Evolutionary conservation across 35 echinoderm and acorn worm species (phyloP).

Genomic region (Ophioderma brevispina): DNA sequence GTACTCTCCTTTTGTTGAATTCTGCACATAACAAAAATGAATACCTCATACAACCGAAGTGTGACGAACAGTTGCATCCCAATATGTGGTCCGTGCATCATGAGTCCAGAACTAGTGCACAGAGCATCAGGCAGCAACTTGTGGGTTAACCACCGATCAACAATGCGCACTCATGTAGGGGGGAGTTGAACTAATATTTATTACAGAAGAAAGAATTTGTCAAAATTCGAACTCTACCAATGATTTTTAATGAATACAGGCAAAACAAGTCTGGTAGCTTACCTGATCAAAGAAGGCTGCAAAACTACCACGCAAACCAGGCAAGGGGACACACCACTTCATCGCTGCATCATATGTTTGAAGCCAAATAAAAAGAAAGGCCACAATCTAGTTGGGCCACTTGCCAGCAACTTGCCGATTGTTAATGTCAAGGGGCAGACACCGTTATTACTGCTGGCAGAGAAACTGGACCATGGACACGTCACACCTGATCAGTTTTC

Average conservation of each 20-base stretch:
- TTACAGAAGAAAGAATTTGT: no score
- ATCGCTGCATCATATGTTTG: not conserved
- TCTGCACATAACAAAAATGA: no score
- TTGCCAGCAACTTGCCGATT: not conserved
- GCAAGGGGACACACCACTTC: not conserved
- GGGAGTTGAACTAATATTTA: no score
- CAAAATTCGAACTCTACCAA: no score
- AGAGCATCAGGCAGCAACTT: no score
- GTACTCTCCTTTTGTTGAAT: no score
- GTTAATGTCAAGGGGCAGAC: not conserved
- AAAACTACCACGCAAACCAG: not conserved
- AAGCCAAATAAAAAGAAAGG: not conserved
- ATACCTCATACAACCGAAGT: no score
- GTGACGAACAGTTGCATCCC: no score
- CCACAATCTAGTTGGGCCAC: not conserved
- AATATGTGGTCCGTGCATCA: no score
- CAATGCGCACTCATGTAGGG: no score
- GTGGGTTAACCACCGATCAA: no score
- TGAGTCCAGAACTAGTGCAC: no score
- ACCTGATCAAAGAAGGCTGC: not conserved
- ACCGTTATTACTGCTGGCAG: not conserved
- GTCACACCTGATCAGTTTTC: not conserved
- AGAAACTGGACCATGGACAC: not conserved
- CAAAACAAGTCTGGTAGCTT: not conserved
- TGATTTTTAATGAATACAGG: not conserved